Base-by-base conservation (phyloP, 1,140 invertebrate species). In the Cyphomyrmex costatus region DNA sequence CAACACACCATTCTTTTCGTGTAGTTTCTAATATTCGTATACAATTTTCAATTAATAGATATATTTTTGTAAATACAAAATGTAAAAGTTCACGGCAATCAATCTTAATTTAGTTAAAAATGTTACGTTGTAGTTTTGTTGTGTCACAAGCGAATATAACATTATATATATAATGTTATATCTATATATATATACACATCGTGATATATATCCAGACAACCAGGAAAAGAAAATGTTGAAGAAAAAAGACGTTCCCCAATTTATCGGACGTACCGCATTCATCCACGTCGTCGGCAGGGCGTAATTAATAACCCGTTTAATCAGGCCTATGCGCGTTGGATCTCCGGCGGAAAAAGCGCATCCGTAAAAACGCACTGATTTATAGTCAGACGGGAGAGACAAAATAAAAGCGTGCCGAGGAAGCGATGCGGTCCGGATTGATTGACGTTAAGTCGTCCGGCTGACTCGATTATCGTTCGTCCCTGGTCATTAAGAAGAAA, bases 241-340 rank as follows among this genome's bases (percentile, higher is more conserved):
- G 88, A 91, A 89, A 89, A 92, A 93, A 92, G 58, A 65, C 89
- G 79, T 42, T 86, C 86, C 63, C 86, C 83, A 82, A 92, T 90
- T 91, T 91, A 92, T 93, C 89, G 91, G 85, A 66, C 87, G 86
- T 86, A 86, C 71, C 88, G 90, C 91, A 91, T 92, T 93, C 92
- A 92, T 93, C 89, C 92, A 88, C 90, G 90, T 93, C 90, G 90
- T 88, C 88, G 85, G 92, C 91, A 89, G 87, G 74, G 87, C 68
- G 91, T 93, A 94, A 94, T 94, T 94, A 94, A 94, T 94, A 94
- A 93, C 92, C 92, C 92, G 89, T 94, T 94, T 93, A 93, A 94
- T 94, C 90, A 91, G 89, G 65, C 89, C 89, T 86, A 91, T 91
- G 88, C 88, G 89, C 91, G 86, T 85, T 71, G 88, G 86, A 93